Percentiles rank a stretch among this genome's conserved stretches.
Conservation (phyloP, 2,888 invertebrate species). For the Glomeris marginata region DNA sequence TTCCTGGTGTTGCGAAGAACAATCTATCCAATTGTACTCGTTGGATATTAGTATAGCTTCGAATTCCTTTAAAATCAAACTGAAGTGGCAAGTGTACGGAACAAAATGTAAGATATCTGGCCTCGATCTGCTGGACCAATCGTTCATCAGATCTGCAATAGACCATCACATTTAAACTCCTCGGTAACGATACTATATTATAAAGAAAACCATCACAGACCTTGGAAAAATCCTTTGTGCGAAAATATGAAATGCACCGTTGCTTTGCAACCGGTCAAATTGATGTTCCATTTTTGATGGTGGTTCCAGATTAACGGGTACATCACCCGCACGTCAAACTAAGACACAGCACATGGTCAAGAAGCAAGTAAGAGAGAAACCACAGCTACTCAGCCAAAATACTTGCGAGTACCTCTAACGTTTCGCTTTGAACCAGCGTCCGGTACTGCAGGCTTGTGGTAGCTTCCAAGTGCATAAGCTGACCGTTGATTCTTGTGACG, state of each 20-base stretch:
- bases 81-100: slow-evolving; percentile 92
- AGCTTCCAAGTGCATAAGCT: slow-evolving; percentile 82
- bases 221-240: slow-evolving; percentile 89
- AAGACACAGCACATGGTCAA: background rate
- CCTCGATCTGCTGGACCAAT: slow-evolving; percentile 56
- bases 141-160: slow-evolving; percentile 68
- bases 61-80: slow-evolving; percentile 79
- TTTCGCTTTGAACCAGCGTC: slow-evolving; percentile 85
- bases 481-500: slow-evolving; percentile 79
- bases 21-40: slow-evolving; percentile 98
- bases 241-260: slow-evolving; percentile 82
- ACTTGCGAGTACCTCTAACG: slow-evolving; percentile 45
- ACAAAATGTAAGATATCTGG: slow-evolving; percentile 90
- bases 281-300: slow-evolving; percentile 85
- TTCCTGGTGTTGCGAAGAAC: slow-evolving; percentile 87
- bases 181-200: no score
- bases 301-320: slow-evolving; percentile 94
- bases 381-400: slow-evolving; percentile 3
- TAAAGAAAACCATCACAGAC: slow-evolving; percentile 26
- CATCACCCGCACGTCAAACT: slow-evolving; percentile 67
- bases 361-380: background rate
- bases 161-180: no score
- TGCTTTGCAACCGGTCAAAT: slow-evolving; percentile 85
- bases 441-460: slow-evolving; percentile 90
- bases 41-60: slow-evolving; percentile 86